Base-by-base conservation (phyloP, 2,888 invertebrate species). In the Callyntrura guangdongensis region DNA sequence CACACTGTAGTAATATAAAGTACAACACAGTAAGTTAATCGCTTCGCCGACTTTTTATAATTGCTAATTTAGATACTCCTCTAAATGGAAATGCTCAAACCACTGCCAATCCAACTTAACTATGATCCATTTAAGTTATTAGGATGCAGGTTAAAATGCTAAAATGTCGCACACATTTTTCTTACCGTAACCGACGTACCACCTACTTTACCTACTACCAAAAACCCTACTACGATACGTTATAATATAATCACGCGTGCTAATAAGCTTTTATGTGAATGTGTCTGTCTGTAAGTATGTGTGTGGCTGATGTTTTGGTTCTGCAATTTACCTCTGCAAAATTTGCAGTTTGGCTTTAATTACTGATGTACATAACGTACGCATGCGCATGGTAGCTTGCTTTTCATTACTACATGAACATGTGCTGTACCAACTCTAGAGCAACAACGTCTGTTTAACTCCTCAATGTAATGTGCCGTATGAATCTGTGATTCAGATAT, bases 61-160 rank as follows among this genome's bases (percentile, higher is more conserved):
- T 36, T 36, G n/a, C n/a, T 69, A 45, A 69, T 69, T 69, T 69
- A n/a, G 74, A 49, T 49, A 12, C 47, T 74, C 49, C 20, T 74
- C 47, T 74, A 74, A 22, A 49, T 49, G 49, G 74, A 74, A 74
- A 47, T 27, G 49, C 74, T 0, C 9, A 22, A 74, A 74, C 47
- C 49, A 49, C 49, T 2, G 20, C 27, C 22, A 49, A 17, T 45
- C 6, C 5, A 17, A 4, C 20, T 36, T 22, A 22, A 74, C n/a
- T 74, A 74, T 17, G 17, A 36, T 17, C 72, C 72, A 45, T 72
- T 69, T 69, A 36, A 8, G 9, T 67, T 67, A 67, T 67, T 27
- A 67, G 27, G 12, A 11, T 22, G 36, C 36, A 45, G 45, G 17
- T 45, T 69, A n/a, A 11, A 1, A 27, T 25, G 27, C 36, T 45